Percentiles rank a stretch among this genome's conserved stretches.
Conservation (phyloP, 2,797 vertebrate species). For the Potorous gilbertii region DNA sequence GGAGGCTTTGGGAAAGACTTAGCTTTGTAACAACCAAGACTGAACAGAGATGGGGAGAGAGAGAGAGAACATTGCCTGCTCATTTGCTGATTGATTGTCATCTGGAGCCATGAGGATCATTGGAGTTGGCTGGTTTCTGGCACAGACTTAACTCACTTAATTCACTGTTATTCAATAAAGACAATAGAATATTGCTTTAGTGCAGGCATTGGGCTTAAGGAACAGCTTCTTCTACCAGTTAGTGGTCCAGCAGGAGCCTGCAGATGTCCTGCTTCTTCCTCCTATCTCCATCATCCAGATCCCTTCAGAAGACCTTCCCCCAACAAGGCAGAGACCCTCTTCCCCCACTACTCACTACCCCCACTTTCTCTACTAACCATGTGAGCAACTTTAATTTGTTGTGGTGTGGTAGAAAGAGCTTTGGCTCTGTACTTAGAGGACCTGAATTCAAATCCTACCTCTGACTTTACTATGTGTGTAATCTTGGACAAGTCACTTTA, state of each 20-base stretch:
- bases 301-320: background rate
- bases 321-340: background rate
- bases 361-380: background rate
- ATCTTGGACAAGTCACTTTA: background rate
- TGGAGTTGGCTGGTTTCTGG: slow-evolving; percentile 27
- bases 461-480: background rate
- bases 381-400: background rate
- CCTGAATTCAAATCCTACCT: background rate
- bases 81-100: background rate
- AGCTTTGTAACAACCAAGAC: background rate
- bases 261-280: background rate
- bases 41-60: background rate
- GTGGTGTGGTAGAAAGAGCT: background rate
- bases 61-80: slow-evolving; percentile 1
- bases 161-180: slow-evolving; percentile 59
- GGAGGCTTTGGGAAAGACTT: slow-evolving; percentile 1
- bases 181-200: slow-evolving; percentile 27
- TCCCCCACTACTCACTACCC: background rate
- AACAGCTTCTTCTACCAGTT: background rate
- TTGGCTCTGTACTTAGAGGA: background rate
- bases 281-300: background rate
- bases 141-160: slow-evolving; percentile 43
- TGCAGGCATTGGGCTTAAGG: background rate
- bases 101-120: slow-evolving; percentile 44
- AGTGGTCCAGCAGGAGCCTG: background rate